Conservation (phyloP, 2,888 invertebrate genomes). For the Lottia scabra region DNA sequence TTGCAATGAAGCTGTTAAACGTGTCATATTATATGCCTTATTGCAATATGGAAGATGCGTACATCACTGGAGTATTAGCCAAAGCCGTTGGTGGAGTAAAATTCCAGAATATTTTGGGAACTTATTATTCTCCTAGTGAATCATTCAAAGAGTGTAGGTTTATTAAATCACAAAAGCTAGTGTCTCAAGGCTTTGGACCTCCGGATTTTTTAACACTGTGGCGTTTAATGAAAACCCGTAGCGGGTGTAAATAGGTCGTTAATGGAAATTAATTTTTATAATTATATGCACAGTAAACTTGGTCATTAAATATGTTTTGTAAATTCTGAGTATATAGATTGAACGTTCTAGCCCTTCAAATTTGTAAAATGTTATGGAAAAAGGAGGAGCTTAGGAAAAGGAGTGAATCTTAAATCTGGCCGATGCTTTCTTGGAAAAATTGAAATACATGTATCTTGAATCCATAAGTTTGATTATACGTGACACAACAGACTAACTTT, state of each 20-base stretch:
- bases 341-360: too few relatives aligned
- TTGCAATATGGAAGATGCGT: slow-evolving; percentile 50
- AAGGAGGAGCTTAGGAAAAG: too few relatives aligned
- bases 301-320: too few relatives aligned
- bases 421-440: too few relatives aligned
- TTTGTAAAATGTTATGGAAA: too few relatives aligned
- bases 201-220: background rate
- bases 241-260: background rate
- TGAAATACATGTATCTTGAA: too few relatives aligned
- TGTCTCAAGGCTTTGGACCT: background rate
- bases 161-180: background rate
- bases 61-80: slow-evolving; percentile 48
- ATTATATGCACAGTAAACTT: too few relatives aligned
- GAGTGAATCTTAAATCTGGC: too few relatives aligned
- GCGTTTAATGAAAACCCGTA: background rate
- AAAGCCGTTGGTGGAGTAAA: slow-evolving; percentile 25
- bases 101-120: background rate
- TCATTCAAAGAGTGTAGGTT: background rate
- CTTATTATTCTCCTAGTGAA: background rate
- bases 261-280: too few relatives aligned
- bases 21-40: slow-evolving; percentile 45
- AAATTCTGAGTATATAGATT: too few relatives aligned
- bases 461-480: too few relatives aligned
- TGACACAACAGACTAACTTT: too few relatives aligned
- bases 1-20: slow-evolving; percentile 33